Base-by-base conservation (phyloP, 64 coral and sea anemone genomes). In the Catalaphyllia jardinei region DNA sequence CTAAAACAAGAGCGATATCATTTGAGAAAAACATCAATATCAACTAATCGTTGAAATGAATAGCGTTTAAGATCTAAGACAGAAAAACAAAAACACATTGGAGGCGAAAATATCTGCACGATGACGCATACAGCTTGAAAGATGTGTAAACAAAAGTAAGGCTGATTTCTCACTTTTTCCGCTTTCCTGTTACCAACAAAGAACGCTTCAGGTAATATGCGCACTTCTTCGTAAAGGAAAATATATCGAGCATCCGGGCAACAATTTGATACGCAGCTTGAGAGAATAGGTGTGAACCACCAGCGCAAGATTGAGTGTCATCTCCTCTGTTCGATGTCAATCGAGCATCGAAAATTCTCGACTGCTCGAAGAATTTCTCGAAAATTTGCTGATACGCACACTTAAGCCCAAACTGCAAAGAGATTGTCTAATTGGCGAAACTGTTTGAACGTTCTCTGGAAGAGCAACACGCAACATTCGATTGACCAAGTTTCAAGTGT, bases 391-490 rank as follows among this genome's bases (percentile, higher is more conserved):
- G 33, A 71, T 38, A 65, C 62, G 38, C 22, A 35, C 60, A 71
- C 28, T 25, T 71, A 80, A 80, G 55, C 78, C 55, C 27, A 31
- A 85, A 71, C 35, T 50, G 38, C 30, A 51, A 42, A 71, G 39
- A 11, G 81, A 85, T 24, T 10, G 63, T 85, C 39, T 71, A 80
- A 80, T 80, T 57, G 51, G 17, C 29, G 22, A 13, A 1, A 69
- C 19, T 52, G 63, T 78, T 89, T 89, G 79, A 38, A 64, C n/a
- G 65, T 69, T 51, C 75, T 50, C 81, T 22, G 71, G 60, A 71
- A 90, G 92, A 89, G 73, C 92, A 75, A 86, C 82, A 94, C 31
- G 67, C 51, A 50, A 86, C 49, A 79, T 71, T 30, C 79, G 76
- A 78, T 76, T 90, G 52, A 89, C 62, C 89, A 71, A 79, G 61